Base-by-base conservation (phyloP, 1,140 invertebrate genomes). In the Fragariocoptes setiger region DNA sequence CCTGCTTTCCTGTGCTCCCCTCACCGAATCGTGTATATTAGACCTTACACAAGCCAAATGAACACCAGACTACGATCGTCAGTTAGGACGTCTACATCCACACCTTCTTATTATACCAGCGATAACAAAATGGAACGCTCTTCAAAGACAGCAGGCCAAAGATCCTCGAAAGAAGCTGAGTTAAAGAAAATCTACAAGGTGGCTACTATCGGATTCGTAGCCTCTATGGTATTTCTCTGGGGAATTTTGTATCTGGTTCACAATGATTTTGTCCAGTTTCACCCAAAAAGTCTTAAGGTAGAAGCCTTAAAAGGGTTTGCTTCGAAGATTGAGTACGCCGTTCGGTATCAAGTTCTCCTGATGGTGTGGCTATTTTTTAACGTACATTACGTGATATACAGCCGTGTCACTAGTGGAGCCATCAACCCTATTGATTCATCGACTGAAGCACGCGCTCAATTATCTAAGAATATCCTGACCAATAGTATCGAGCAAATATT, bases 401-500 rank as follows among this genome's bases (percentile, higher is more conserved):
- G 5, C 16, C 41, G 44, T 14, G 4, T 38, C 2, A 15, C 21
- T 3, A 38, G 15, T 22, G 2, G 4, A 2, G 44, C 43, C 3
- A 2, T 37, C 2, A 45, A 45, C 20, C 44, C 44, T 16, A 17
- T 45, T 18, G 19, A 15, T 5, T 40, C 36, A 2, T 5, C 38
- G 16, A 31, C 25, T n/a, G 44, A 45, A 31, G 5, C 1, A 3
- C 18, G 15, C 17, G 35, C 44, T 3, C 36, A 44, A 18, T 35
- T 19, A 14, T 13, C 41, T 14, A 22, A 41, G 16, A 31, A 41
- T 18, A 35, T 41, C 4, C 22, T 43, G 2, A 35, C 19, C 19
- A 44, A 44, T 25, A 37, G 16, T 12, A 15, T 41, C n/a, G 43
- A 44, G 36, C 43, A 44, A 38, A 35, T 41, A 20, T 14, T 44